phyloP scores from a whole-genome alignment of 2,797 vertebrate species.

The Macropus fuliginosus region DNA sequence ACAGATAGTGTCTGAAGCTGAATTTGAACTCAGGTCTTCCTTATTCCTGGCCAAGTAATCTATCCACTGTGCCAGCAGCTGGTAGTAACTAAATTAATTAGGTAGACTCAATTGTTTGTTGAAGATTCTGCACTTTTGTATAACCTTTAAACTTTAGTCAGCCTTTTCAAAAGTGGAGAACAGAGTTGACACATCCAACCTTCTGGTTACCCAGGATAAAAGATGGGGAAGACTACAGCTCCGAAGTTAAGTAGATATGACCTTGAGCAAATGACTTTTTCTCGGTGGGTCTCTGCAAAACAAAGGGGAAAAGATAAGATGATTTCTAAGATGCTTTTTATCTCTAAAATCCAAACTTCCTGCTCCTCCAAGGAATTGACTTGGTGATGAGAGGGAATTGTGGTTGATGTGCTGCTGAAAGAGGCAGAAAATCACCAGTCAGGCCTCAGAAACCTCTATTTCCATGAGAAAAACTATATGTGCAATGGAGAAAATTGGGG shows the following conservation, averaged over 20 bases:
- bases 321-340: background rate
- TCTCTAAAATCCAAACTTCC: background rate
- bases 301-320: background rate
- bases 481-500: background rate
- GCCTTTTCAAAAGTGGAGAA: background rate
- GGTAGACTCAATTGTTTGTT: background rate
- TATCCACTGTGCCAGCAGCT: background rate
- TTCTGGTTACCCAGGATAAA: background rate
- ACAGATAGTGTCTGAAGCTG: background rate
- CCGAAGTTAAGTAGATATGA: background rate
- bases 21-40: background rate
- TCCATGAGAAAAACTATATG: background rate
- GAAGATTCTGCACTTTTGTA: background rate
- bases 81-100: background rate
- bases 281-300: background rate
- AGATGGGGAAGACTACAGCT: background rate
- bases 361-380: background rate
- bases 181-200: background rate
- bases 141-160: background rate
- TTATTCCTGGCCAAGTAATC: background rate
- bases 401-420: background rate
- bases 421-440: background rate
- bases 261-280: background rate
- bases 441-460: background rate
- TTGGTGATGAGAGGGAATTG: no score